These are phyloP conservation scores for Myodes glareolus DNA, from an alignment of 2,113 vertebrate species.

Conservation along the genomic window DNA sequence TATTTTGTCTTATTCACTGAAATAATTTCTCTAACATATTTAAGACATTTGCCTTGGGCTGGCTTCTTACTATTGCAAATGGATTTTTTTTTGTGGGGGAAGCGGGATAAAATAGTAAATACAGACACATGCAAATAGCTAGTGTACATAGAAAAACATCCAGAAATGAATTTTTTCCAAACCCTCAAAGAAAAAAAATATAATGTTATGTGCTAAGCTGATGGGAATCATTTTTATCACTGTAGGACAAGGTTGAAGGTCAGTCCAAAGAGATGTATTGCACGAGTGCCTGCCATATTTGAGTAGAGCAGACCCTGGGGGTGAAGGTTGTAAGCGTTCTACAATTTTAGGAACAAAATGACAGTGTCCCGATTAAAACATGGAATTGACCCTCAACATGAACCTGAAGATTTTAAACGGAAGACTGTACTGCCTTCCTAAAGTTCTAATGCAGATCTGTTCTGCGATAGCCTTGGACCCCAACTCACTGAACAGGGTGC, in stretches of 20 bases:
- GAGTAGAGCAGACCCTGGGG: neutral
- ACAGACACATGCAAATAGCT: neutral
- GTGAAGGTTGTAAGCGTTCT: slow-evolving; percentile 39
- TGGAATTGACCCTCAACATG: slow-evolving; percentile 53
- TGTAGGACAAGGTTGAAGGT: slow-evolving; percentile 10
- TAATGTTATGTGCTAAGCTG: neutral
- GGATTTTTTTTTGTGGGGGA: neutral
- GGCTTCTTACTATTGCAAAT: slow-evolving; percentile 31
- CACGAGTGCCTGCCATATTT: neutral
- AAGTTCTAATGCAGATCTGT: slow-evolving; percentile 23
- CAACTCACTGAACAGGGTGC: neutral
- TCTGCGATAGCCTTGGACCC: neutral
- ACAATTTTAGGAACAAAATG: slow-evolving; percentile 17
- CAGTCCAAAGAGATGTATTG: neutral
- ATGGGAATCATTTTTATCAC: neutral
- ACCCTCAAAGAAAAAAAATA: neutral
- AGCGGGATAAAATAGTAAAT: slow-evolving; percentile 1
- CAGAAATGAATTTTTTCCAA: slow-evolving; percentile 6
- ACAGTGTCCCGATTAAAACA: slow-evolving; percentile 13
- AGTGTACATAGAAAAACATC: neutral
- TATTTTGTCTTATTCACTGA: neutral
- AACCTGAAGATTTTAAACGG: slow-evolving; percentile 61
- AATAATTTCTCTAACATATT: slow-evolving; percentile 52
- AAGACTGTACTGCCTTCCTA: neutral
- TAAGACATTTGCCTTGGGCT: slow-evolving; percentile 33